Conservation (phyloP, 2,888 invertebrate genomes). For the Ormia ochracea region DNA sequence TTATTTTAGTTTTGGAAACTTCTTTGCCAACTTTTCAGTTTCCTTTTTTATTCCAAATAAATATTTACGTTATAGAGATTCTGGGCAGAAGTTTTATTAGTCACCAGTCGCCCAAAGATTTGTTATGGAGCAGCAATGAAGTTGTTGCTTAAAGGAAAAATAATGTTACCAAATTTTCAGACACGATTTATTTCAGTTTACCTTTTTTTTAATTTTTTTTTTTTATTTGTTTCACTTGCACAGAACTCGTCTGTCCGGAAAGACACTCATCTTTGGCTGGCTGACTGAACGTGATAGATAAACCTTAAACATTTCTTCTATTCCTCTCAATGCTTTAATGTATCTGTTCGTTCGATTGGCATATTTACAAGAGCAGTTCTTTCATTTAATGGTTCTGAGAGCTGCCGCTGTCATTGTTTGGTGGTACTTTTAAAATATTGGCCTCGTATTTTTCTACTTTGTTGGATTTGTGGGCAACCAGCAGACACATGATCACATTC, state of each 20-base stretch:
- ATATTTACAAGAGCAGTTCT: slow-evolving; percentile 45
- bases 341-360: slow-evolving; percentile 55
- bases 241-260: slow-evolving; percentile 29
- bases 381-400: slow-evolving; percentile 2
- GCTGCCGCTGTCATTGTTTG: slow-evolving; percentile 36
- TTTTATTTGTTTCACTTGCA: background rate
- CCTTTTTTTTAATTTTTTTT: no score
- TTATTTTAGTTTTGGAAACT: no score
- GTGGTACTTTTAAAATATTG: slow-evolving; percentile 18
- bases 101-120: background rate
- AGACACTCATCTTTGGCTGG: slow-evolving; percentile 39
- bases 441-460: slow-evolving; percentile 11
- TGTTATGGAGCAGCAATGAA: background rate
- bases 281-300: slow-evolving; percentile 56
- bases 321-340: slow-evolving; percentile 10
- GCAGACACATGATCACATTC: slow-evolving; percentile 35
- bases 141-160: background rate
- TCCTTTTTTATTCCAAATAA: no score
- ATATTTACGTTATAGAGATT: no score
- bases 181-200: no score
- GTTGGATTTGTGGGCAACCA: slow-evolving; percentile 44
- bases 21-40: no score
- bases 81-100: no score
- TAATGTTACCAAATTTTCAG: background rate
- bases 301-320: background rate